A percentile compares a stretch with the other conserved stretches of the same genome.
Conservation (phyloP, 1,140 invertebrate genomes). For the Drosophila prosaltans region DNA sequence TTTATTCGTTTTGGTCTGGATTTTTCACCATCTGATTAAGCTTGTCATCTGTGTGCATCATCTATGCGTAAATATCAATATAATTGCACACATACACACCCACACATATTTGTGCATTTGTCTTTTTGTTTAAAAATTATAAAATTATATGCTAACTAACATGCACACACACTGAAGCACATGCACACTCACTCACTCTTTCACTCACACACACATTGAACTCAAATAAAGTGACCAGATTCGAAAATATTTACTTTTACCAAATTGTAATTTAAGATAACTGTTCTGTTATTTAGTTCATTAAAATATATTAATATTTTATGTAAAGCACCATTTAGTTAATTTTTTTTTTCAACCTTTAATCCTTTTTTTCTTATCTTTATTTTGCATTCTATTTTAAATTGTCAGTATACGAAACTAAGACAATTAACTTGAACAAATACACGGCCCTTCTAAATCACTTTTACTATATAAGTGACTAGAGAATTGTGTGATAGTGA, state of each 20-base stretch:
- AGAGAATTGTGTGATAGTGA: not conserved
- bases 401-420: too few species aligned
- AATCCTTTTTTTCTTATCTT: too few species aligned
- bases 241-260: not conserved
- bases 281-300: too few species aligned
- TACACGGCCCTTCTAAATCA: too few species aligned
- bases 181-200: constrained; percentile 39
- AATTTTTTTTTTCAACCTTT: too few species aligned
- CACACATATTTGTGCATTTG: constrained; percentile 66
- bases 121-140: constrained; percentile 53
- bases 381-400: too few species aligned
- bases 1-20: constrained; percentile 5
- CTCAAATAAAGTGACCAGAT: constrained; percentile 31
- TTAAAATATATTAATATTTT: too few species aligned
- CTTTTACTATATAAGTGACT: too few species aligned
- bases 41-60: constrained; percentile 63
- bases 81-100: constrained; percentile 45
- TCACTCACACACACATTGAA: constrained; percentile 18
- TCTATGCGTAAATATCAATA: constrained; percentile 34
- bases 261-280: not conserved
- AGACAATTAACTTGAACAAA: too few species aligned
- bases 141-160: constrained; percentile 51
- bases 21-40: constrained; percentile 28
- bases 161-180: constrained; percentile 47
- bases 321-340: too few species aligned